Evolutionary conservation across 2,888 invertebrate species (phyloP), one percentile per base, ranked within the genome.

Genomic region (Tipula vernalis): DNA sequence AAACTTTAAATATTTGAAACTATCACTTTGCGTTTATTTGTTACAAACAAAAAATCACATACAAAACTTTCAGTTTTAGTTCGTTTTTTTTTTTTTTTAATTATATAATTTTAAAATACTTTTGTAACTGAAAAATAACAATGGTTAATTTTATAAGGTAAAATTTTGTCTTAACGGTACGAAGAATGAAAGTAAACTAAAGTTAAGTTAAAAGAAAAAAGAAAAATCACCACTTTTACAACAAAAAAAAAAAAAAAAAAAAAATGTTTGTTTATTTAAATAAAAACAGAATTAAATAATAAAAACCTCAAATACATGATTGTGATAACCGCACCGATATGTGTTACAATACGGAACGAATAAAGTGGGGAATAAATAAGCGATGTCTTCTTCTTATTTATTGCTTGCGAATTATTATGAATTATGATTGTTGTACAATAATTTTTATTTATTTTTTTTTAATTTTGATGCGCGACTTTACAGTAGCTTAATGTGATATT

Each of bases 151-250:
- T 39, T 84, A 39, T 15, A 2, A 36, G 36, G 84, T 84, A 39
- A 84, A 39, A 39, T 8, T 36, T 41, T 39, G 84, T 84, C 84
- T 84, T 84, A 84, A 84, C 71, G 18, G 71, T 71, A 84, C 39
- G 84, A 84, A 15, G 84, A 84, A 84, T 39, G 84, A 84, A 84
- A 84, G 84, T 84, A 84, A 84, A 84, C 84, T 84, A 84, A 84
- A 84, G 8, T 84, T 41, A 28, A 71, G 0, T 18, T 71, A 28
- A 71, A 6, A 28, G 71, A 51, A 51, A 47, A 44, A 51, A 28
- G 28, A 71, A 71, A 71, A 71, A 71, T 18, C 71, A 71, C 71
- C 10, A 71, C 28, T 28, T 15, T 57, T 57, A 6, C n/a, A n/a
- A n/a, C n/a, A n/a, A n/a, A n/a, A n/a, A n/a, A n/a, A n/a, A n/a